phyloP scores from a whole-genome alignment of 2,113 vertebrate species.

The Rynchops niger region DNA sequence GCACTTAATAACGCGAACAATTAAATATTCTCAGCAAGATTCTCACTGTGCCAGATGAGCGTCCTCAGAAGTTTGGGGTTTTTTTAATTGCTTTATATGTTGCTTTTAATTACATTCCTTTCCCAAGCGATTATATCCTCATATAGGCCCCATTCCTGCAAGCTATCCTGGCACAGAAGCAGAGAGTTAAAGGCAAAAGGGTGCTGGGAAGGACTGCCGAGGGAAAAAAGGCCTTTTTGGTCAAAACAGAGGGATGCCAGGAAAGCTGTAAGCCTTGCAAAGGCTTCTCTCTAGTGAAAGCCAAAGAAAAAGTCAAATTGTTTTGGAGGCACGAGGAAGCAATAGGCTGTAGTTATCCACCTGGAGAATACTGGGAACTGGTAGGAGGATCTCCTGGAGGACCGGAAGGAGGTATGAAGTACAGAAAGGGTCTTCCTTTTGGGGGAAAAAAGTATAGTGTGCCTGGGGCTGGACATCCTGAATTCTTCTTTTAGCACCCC shows the following conservation, averaged over 20 bases:
- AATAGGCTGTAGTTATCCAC: not conserved
- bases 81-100: conserved; percentile 35
- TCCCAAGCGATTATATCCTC: conserved; percentile 55
- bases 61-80: conserved; percentile 25
- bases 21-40: conserved; percentile 53
- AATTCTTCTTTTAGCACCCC: not conserved
- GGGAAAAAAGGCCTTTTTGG: not conserved
- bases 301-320: not conserved
- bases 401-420: not conserved
- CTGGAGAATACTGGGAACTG: not conserved
- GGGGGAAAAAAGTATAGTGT: not conserved
- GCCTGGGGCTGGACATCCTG: not conserved
- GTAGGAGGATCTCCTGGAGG: not conserved
- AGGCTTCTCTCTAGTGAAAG: not conserved
- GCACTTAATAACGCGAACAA: conserved; percentile 52
- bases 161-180: conserved; percentile 52
- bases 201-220: not conserved
- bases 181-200: conserved; percentile 8
- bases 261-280: not conserved
- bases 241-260: conserved; percentile 21
- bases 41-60: conserved; percentile 30
- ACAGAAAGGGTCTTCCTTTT: not conserved
- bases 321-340: not conserved
- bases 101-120: conserved; percentile 68
- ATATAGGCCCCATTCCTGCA: conserved; percentile 37